Evolutionary conservation across 2,888 invertebrate genomes (phyloP), one percentile per base, ranked within the genome.

Genomic region (Embidobia sp.): DNA sequence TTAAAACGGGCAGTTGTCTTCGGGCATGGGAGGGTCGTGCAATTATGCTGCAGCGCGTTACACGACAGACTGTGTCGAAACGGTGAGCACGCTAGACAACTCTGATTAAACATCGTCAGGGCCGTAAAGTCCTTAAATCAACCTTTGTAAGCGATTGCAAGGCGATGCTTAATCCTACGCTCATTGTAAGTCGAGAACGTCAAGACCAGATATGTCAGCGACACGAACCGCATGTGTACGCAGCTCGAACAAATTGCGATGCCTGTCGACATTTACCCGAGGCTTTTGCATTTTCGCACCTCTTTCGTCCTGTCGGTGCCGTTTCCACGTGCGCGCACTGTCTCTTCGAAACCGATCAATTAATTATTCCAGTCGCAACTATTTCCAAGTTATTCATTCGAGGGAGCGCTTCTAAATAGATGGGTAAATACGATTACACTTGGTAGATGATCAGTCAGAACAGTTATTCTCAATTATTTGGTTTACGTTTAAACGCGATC

Each of bases 191-290:
- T 76, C 46, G 64, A 70, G 70, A 64, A 70, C 63, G 77, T 77
- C 67, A 69, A 46, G 55, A 76, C 64, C 75, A 78, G 70, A 76
- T 64, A 67, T 77, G 79, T 78, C 79, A 79, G 51, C 49, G 64
- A 73, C 77, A 78, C 66, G 61, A 61, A 61, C 53, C 61, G 11
- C 70, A 48, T 74, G 61, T 78, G 78, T 76, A 63, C 67, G 31
- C 29, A 33, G 72, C 44, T 63, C 49, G 70, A 61, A 76, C 72
- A 73, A 75, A 75, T 75, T 61, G 67, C 61, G 13, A 40, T 51
- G 55, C 49, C 74, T 55, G 61, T 75, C 73, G 49, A 57, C 73
- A n/a, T n/a, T n/a, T 66, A 48, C 37, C 33, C 57, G 27, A 33
- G 51, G 64, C 57, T 67, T 73, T 51, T 55, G 59, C 40, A 64